These are phyloP conservation scores for Paratrypauchen microcephalus DNA, from an alignment of 2,797 vertebrate species.

Conservation along the genomic window DNA sequence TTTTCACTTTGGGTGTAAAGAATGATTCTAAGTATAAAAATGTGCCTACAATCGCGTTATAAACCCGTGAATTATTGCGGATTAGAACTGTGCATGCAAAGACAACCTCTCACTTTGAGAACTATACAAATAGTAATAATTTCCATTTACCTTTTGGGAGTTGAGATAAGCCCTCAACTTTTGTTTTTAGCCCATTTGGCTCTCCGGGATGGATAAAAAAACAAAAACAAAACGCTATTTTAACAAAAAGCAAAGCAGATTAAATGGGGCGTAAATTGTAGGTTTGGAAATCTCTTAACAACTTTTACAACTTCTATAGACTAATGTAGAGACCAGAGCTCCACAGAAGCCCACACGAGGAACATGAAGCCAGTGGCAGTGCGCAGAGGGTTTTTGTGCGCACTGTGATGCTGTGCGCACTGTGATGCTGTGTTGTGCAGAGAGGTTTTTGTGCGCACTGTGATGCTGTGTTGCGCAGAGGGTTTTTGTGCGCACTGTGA, in stretches of 20 bases:
- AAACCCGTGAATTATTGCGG: background rate
- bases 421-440: conserved; percentile 47
- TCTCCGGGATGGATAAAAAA: background rate
- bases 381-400: conserved; percentile 11
- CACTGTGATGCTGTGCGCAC: conserved; percentile 1
- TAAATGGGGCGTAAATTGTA: no score
- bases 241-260: background rate
- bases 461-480: no score
- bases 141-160: background rate
- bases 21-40: no score
- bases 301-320: background rate
- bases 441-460: no score
- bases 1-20: background rate
- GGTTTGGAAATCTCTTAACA: background rate
- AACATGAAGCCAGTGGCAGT: conserved; percentile 3
- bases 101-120: no score
- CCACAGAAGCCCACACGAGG: background rate
- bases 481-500: background rate
- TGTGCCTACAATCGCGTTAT: background rate
- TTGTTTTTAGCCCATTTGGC: background rate
- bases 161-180: background rate
- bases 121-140: no score
- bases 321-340: background rate
- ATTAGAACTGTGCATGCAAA: no score
- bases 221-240: no score